These are phyloP conservation scores for Hesperophylax magnus DNA, from an alignment of 1,140 invertebrate species.

Conservation along the genomic window DNA sequence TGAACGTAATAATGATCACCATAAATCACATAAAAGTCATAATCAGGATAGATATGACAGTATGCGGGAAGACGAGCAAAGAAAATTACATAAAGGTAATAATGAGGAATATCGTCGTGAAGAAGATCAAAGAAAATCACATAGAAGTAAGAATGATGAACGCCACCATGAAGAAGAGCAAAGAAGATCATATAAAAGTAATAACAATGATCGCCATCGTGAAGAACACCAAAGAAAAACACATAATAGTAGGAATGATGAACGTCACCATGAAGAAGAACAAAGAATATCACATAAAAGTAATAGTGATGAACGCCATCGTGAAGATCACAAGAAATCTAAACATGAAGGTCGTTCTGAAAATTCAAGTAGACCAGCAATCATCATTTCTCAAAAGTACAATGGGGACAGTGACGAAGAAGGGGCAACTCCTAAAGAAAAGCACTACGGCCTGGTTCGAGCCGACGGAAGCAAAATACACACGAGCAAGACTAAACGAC, in stretches of 20 bases:
- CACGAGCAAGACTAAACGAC: neutral
- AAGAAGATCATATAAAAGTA: conserved; percentile 51
- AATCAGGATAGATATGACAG: conserved; percentile 37
- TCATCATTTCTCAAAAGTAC: conserved; percentile 11
- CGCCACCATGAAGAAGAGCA: conserved; percentile 61
- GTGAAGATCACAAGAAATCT: neutral
- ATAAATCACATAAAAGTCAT: conserved; percentile 10
- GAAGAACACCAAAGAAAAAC: too few species aligned
- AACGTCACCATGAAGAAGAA: too few species aligned
- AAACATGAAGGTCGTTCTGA: neutral
- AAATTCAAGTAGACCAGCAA: neutral
- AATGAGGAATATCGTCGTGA: too few species aligned
- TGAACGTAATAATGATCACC: too few species aligned
- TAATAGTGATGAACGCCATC: neutral
- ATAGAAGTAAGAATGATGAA: conserved; percentile 20
- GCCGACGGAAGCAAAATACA: conserved; percentile 63
- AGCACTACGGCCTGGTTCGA: conserved; percentile 66
- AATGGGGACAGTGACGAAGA: conserved; percentile 37
- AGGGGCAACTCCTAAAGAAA: conserved; percentile 42
- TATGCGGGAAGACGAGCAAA: conserved; percentile 60
- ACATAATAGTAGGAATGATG: too few species aligned
- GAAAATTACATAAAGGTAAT: too few species aligned
- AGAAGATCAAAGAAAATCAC: too few species aligned
- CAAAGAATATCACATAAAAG: neutral
- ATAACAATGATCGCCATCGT: conserved; percentile 5